Evolutionary conservation across 2,113 vertebrate species (phyloP).

Genomic region (Catagonus wagneri): DNA sequence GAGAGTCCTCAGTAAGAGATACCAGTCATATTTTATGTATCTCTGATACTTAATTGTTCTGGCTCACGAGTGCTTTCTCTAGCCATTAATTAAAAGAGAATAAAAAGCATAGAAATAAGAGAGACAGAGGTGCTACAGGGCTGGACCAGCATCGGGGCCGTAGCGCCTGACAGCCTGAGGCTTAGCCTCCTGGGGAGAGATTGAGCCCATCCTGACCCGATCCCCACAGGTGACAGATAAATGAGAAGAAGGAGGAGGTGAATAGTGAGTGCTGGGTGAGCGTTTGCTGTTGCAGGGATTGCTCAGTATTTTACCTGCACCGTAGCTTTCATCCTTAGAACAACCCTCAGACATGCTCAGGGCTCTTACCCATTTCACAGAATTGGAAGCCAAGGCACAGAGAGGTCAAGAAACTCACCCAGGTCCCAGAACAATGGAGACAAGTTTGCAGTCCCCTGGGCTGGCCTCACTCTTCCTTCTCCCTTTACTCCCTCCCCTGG

Average conservation of each 20-base stretch:
- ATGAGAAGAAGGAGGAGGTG: background rate
- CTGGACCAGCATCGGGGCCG: fast-evolving
- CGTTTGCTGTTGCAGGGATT: too few species aligned
- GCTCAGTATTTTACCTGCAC: background rate
- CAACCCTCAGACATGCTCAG: background rate
- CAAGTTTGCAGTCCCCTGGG: background rate
- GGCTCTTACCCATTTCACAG: background rate
- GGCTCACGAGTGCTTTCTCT: background rate
- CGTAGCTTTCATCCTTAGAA: background rate
- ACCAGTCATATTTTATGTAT: background rate
- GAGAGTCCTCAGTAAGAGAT: background rate
- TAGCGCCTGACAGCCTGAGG: background rate
- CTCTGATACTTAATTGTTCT: background rate
- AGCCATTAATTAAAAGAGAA: background rate
- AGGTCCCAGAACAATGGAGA: background rate
- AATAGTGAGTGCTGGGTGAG: fast-evolving
- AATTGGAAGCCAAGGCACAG: background rate
- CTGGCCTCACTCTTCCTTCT: background rate
- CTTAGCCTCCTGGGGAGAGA: background rate
- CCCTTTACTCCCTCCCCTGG: background rate
- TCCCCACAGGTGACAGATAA: background rate
- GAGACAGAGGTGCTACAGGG: background rate
- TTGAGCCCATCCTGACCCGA: background rate
- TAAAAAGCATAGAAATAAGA: background rate
- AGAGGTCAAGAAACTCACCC: background rate